Evolutionary conservation across 2,797 vertebrate species (phyloP), one percentile per base, ranked within the genome.

Genomic region (Falco novaeseelandiae): DNA sequence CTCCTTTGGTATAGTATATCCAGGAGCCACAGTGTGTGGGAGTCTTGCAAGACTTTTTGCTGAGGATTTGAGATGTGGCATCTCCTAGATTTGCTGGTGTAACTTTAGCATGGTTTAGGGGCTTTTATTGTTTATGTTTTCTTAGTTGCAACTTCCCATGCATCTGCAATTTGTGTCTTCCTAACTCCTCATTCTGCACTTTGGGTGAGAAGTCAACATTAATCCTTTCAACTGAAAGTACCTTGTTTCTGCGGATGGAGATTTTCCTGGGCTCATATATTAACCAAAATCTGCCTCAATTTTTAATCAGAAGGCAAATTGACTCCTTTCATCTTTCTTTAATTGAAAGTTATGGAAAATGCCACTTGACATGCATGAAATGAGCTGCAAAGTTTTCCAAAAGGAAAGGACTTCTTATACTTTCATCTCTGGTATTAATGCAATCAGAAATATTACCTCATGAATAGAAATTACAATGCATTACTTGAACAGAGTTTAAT

Each of bases 301-400:
- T 66, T 84, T 87, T 83, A 83, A 73, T 91, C 61, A 89, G 55
- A 93, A 92, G 36, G 65, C 48, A 87, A 70, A 94, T 14, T 59
- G 14, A 85, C 63, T 73, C 67, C 61, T 88, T 94, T 95, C 87
- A 96, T 95, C 59, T 89, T 58, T 79, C 38, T 93, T 76, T 92
- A 92, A 95, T 73, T 95, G 67, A 70, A 92, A 93, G 48, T 72
- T 85, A 52, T 32, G 16, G 30, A 84, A 84, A 92, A 82, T 72
- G 34, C 38, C 55, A 63, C 71, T 87, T 87, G 73, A 79, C 42
- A 34, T 89, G 25, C 59, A 30, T 79, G 48, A 90, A 89, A 87
- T 62, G 22, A 82, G 32, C 14, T 89, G 55, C 3, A 6, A 90
- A 80, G 54, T 87, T 92, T 92, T 93, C 78, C 25, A 36, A 36